phyloP scores from a whole-genome alignment of 1,140 invertebrate species.

The Tetranychus cinnabarinus region DNA sequence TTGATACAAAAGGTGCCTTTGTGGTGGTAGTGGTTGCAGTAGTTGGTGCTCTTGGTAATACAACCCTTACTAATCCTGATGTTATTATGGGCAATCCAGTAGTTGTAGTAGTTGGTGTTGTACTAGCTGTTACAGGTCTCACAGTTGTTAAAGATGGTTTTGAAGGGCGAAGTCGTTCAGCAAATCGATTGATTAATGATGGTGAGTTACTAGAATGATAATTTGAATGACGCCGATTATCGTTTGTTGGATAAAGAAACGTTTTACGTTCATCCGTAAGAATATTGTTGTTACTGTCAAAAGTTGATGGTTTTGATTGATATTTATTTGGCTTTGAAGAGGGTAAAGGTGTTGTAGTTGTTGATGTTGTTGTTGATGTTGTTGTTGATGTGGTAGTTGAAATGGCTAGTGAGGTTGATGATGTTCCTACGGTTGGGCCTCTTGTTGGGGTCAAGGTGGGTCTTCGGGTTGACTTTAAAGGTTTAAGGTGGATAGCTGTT shows the following conservation, averaged over 20 bases:
- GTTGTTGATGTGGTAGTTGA: neutral
- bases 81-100: neutral
- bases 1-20: neutral
- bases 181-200: neutral
- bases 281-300: no score
- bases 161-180: no score
- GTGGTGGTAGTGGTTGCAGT: slow-evolving; percentile 13
- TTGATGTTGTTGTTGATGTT: neutral
- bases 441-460: neutral
- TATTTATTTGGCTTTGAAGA: neutral
- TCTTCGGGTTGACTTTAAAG: no score
- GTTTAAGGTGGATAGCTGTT: no score
- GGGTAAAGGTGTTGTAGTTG: neutral
- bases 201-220: neutral
- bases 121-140: no score
- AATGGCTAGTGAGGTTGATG: neutral
- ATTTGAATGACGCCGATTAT: neutral
- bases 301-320: no score
- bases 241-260: no score
- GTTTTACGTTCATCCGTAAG: no score
- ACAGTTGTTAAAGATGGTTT: no score
- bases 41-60: neutral
- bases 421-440: neutral
- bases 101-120: neutral
- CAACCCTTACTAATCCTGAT: neutral